These are phyloP conservation scores for Physocephala rufipes DNA, from an alignment of 2,888 invertebrate genomes.

Conservation along the genomic window DNA sequence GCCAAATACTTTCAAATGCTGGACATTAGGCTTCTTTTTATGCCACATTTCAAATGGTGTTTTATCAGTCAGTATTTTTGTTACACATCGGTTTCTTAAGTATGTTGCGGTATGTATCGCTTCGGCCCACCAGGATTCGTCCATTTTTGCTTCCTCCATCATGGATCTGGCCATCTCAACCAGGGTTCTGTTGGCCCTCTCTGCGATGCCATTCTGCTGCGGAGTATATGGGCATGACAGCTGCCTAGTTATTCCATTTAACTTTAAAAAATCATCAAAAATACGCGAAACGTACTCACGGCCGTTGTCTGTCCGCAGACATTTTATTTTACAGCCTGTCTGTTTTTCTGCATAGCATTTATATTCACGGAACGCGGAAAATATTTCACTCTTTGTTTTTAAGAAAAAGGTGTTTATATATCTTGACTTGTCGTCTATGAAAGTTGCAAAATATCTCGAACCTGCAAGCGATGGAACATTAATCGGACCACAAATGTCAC, in stretches of 20 bases:
- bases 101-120: background rate
- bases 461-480: constrained; percentile 39
- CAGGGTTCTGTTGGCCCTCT: background rate
- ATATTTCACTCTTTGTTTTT: constrained; percentile 30
- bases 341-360: constrained; percentile 35
- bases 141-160: background rate
- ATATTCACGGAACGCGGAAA: constrained; percentile 36
- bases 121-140: background rate
- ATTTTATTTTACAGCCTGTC: constrained; percentile 9
- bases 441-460: constrained; percentile 41
- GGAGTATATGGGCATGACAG: constrained; percentile 44
- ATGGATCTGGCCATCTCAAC: background rate
- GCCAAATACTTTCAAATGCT: constrained; percentile 40
- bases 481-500: constrained; percentile 39
- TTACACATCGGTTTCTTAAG: background rate
- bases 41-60: constrained; percentile 34
- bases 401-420: constrained; percentile 42
- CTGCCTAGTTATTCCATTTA: constrained; percentile 41
- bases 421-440: constrained; percentile 43
- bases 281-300: constrained; percentile 26
- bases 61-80: background rate
- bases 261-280: constrained; percentile 39
- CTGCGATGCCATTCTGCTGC: constrained; percentile 46
- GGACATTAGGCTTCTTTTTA: constrained; percentile 40
- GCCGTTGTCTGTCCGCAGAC: constrained; percentile 16